These are phyloP conservation scores for Drosophila siamana DNA, from an alignment of 2,888 invertebrate genomes.

Conservation along the genomic window DNA sequence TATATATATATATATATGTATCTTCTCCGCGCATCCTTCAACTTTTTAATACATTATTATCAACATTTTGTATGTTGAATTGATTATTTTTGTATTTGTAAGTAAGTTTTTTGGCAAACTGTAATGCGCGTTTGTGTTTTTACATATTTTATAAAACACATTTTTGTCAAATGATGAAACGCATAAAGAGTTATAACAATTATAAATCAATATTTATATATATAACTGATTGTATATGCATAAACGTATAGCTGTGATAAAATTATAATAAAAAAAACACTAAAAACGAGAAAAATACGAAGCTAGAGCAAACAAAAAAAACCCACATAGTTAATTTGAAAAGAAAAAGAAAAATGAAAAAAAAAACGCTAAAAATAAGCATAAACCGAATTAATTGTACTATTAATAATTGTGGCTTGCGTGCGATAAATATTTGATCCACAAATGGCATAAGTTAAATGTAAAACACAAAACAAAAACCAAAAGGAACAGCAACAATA, in stretches of 20 bases:
- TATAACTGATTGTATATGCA: conserved; percentile 46
- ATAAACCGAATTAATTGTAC: conserved; percentile 43
- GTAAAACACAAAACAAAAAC: conserved; percentile 44
- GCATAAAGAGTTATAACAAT: conserved; percentile 41
- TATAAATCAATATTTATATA: conserved; percentile 52
- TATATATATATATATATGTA: conserved; percentile 14
- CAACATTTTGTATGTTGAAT: conserved; percentile 51
- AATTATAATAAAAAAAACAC: conserved; percentile 72
- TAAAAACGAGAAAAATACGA: conserved; percentile 39
- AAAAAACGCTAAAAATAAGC: conserved; percentile 17
- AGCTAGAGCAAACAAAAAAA: conserved; percentile 61
- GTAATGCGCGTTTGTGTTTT: conserved; percentile 21
- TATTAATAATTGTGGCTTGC: conserved; percentile 41
- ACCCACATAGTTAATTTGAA: conserved; percentile 52
- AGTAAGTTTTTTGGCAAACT: conserved; percentile 46
- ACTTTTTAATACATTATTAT: conserved; percentile 42
- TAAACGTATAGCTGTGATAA: conserved; percentile 81
- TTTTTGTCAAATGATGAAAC: conserved; percentile 18
- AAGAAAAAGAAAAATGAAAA: conserved; percentile 11
- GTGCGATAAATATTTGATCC: conserved; percentile 58
- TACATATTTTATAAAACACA: conserved; percentile 39
- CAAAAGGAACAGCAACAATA: conserved; percentile 69
- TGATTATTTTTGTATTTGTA: conserved; percentile 38
- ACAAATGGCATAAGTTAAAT: conserved; percentile 46
- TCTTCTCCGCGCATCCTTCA: neutral